Base-by-base conservation (phyloP, 2,113 vertebrate species). In the Megalops atlanticus region DNA sequence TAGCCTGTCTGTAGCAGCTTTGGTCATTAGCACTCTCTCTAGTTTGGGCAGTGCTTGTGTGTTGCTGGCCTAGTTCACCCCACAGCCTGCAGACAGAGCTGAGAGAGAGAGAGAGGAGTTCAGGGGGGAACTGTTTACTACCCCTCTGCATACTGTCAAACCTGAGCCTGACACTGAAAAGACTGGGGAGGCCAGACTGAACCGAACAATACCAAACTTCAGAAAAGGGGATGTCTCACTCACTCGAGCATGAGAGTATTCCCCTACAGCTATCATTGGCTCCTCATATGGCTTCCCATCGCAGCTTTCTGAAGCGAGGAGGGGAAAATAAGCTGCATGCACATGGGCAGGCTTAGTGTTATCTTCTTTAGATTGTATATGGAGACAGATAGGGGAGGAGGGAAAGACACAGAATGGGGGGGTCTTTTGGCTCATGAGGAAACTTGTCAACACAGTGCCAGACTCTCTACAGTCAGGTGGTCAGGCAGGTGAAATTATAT, bases 291-390 rank as follows among this genome's bases (percentile, higher is more conserved):
- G n/a, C 31, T 27, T 35, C 77, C 27, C 11, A 3, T 70, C 64
- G 16, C 3, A 33, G 49, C 15, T 79, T 79, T 79, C 64, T 70
- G 15, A 58, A 58, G 35, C 24, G 38, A 54, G 38, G 49, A 64
- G 33, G 47, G 41, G 24, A 74, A 16, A 47, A 27, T 24, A 38
- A 18, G 31, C 33, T 81, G 36, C 35, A 81, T 27, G 12, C n/a
- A 71, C 73, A 75, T 43, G 52, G 3, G 12, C 41, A 11, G 72
- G 72, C 39, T 43, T 43, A n/a, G 43, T 49, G 47, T 80, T 52
- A 68, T 33, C 39, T 68, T 43, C 31, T 80, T 33, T 74, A 80
- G 24, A 24, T 80, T 81, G 27, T 78, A 43, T 78, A 39, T 40
- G 35, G 15, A 78, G 12, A 64, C 15, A n/a, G n/a, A n/a, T 11